Evolutionary conservation across 2,797 vertebrate genomes (phyloP).

Genomic region (Hapalemur alaotrensis): DNA sequence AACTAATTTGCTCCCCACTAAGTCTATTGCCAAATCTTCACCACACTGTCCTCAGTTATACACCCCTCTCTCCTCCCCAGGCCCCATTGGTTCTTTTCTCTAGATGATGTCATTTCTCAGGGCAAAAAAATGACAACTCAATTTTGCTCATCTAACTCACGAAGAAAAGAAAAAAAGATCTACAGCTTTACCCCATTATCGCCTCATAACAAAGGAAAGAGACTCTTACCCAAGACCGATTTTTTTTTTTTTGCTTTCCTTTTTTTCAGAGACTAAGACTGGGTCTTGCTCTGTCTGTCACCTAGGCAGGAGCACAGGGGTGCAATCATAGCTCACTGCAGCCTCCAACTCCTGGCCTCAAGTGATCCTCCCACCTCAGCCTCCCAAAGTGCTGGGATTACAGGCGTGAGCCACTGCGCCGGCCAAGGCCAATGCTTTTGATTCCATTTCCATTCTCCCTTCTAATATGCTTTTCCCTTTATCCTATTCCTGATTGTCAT

Average conservation of each 20-base stretch:
- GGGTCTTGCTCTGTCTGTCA: not conserved
- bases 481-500: not conserved
- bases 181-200: not conserved
- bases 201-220: not conserved
- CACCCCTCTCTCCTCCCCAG: not conserved
- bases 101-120: not conserved
- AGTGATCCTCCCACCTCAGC: not conserved
- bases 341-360: not conserved
- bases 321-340: not conserved
- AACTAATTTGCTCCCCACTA: not conserved
- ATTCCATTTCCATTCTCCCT: not conserved
- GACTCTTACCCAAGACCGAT: not conserved
- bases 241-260: not conserved
- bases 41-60: not conserved
- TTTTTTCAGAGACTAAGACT: not conserved
- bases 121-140: conserved; percentile 9
- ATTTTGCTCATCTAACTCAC: not conserved
- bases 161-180: not conserved
- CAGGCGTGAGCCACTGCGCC: rapidly evolving
- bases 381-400: not conserved
- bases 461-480: not conserved
- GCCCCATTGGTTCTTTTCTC: not conserved
- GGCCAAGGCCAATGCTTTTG: not conserved
- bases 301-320: not conserved
- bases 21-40: not conserved